phyloP scores from a whole-genome alignment of 2,888 invertebrate species.

The Hyposoter dolosus region DNA sequence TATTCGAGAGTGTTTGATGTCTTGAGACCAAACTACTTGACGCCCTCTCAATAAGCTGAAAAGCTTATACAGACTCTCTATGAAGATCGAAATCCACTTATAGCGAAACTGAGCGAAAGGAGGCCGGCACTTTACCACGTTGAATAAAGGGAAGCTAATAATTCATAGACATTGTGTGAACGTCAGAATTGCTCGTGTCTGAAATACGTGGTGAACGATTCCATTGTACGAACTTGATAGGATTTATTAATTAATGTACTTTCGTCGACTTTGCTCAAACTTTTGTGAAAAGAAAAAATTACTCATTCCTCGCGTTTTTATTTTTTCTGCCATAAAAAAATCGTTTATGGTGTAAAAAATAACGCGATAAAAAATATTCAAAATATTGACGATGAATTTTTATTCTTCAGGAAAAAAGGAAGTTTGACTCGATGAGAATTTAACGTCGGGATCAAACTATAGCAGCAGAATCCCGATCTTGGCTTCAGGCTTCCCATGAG shows the following conservation, averaged over 20 bases:
- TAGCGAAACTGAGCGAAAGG: slow-evolving; percentile 17
- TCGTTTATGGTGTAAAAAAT: too few species aligned
- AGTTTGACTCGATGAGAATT: too few species aligned
- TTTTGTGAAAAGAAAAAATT: neutral
- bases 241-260: neutral
- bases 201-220: neutral
- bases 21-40: slow-evolving; percentile 47
- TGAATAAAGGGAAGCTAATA: slow-evolving; percentile 15
- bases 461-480: too few species aligned
- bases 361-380: too few species aligned
- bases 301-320: too few species aligned
- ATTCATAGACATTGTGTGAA: slow-evolving; percentile 14
- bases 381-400: too few species aligned
- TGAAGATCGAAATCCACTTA: slow-evolving; percentile 49
- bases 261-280: neutral
- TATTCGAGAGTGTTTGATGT: slow-evolving; percentile 39
- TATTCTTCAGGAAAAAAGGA: too few species aligned
- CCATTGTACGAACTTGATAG: neutral
- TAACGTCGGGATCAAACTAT: too few species aligned
- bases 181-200: slow-evolving; percentile 1
- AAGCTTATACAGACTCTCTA: slow-evolving; percentile 45
- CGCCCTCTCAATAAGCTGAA: slow-evolving; percentile 48
- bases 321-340: too few species aligned
- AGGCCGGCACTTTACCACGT: slow-evolving; percentile 23
- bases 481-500: too few species aligned